A percentile compares a stretch with the other conserved stretches of the same genome.
phyloP scores from a whole-genome alignment of 2,113 vertebrate species.

The Formicarius rufipectus region DNA sequence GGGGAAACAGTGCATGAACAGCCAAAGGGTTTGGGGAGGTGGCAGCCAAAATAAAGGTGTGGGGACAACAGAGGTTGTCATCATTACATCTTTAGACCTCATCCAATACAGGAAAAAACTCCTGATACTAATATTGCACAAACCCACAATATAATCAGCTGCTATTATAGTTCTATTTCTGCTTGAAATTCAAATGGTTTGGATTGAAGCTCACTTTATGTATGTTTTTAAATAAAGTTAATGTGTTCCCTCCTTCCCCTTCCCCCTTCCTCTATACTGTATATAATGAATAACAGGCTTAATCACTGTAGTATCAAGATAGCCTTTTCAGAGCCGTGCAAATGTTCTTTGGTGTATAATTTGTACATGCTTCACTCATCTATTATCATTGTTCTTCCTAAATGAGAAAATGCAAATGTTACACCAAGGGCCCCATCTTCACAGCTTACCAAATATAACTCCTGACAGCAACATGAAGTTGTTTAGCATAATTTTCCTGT shows the following conservation, averaged over 20 bases:
- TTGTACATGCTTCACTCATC: conserved; percentile 74
- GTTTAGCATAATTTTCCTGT: conserved; percentile 89
- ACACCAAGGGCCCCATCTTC: conserved; percentile 62
- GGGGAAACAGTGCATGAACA: neutral
- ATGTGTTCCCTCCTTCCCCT: neutral
- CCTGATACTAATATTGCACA: neutral
- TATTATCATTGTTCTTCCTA: conserved; percentile 78
- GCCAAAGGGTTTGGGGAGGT: neutral
- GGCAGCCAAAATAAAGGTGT: neutral
- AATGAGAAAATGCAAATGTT: conserved; percentile 85
- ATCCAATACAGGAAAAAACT: neutral
- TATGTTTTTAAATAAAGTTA: neutral
- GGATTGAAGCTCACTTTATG: neutral
- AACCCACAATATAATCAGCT: neutral
- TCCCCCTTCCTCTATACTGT: neutral
- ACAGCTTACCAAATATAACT: conserved; percentile 76
- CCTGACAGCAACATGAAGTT: conserved; percentile 78
- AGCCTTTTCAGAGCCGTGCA: conserved; percentile 54
- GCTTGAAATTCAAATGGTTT: conserved; percentile 16
- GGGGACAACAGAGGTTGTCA: neutral
- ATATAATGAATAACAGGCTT: conserved; percentile 56
- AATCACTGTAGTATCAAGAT: conserved; percentile 58
- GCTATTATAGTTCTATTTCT: neutral
- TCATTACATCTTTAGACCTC: neutral
- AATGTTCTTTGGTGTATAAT: conserved; percentile 67